Percentiles rank a stretch among this genome's conserved stretches.
Conservation (phyloP, 2,888 invertebrate genomes). For the Agrotis clavis region DNA sequence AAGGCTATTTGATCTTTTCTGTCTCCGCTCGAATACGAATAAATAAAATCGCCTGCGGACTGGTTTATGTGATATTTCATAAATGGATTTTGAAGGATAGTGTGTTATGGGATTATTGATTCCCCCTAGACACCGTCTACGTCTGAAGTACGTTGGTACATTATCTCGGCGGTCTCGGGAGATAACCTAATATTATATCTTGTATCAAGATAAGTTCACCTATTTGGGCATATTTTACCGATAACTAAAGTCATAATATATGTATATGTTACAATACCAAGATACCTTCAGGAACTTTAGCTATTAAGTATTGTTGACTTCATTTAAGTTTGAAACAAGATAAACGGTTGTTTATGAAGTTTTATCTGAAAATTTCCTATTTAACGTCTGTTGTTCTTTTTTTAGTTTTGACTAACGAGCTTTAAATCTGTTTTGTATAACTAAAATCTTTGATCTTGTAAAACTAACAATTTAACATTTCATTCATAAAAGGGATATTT, state of each 20-base stretch:
- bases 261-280: not conserved
- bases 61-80: constrained; percentile 87
- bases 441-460: constrained; percentile 8
- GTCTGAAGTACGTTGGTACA: constrained; percentile 73
- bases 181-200: constrained; percentile 75
- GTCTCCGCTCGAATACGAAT: constrained; percentile 80
- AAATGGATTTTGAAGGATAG: constrained; percentile 87
- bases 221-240: constrained; percentile 56
- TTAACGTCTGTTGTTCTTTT: constrained; percentile 8
- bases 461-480: constrained; percentile 6
- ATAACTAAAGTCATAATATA: constrained; percentile 18
- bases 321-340: constrained; percentile 34
- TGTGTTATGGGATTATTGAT: constrained; percentile 85
- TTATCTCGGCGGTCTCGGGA: constrained; percentile 73
- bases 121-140: constrained; percentile 73
- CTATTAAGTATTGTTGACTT: constrained; percentile 24
- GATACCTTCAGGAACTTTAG: constrained; percentile 9
- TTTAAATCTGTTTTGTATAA: constrained; percentile 5
- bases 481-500: constrained; percentile 40
- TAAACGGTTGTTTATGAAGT: constrained; percentile 5
- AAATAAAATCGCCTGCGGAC: constrained; percentile 85
- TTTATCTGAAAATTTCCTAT: constrained; percentile 5
- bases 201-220: constrained; percentile 63
- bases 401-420: constrained; percentile 2
- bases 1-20: constrained; percentile 90